A percentile compares a stretch with the other conserved stretches of the same genome.
Evolutionary conservation across 2,113 vertebrate genomes (phyloP).

Genomic region (Pachycephala philippinensis): DNA sequence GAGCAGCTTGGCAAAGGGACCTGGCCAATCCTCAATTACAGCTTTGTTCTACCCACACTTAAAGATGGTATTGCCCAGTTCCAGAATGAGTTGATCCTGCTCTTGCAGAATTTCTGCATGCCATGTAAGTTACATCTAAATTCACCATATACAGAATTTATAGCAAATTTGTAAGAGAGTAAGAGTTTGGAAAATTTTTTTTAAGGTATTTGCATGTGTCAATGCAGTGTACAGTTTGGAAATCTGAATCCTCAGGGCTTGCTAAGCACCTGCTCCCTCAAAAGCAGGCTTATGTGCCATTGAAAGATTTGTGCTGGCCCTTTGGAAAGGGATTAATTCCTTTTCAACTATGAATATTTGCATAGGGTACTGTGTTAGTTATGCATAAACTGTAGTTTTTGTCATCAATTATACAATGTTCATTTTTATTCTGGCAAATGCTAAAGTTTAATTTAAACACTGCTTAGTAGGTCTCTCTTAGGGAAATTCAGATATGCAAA

Average conservation of each 20-base stretch:
- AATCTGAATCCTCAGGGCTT: background rate
- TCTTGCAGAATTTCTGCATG: background rate
- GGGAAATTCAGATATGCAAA: background rate
- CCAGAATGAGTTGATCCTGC: background rate
- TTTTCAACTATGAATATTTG: conserved; percentile 6
- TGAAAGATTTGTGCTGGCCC: background rate
- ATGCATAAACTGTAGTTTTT: background rate
- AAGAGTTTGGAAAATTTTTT: background rate
- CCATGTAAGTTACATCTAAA: background rate
- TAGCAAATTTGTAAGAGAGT: background rate
- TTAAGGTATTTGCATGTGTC: background rate
- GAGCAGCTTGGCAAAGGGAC: background rate
- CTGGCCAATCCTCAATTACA: background rate
- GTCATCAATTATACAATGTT: background rate
- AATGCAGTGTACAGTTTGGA: background rate
- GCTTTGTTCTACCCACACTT: background rate
- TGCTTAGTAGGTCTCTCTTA: background rate
- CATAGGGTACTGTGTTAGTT: background rate
- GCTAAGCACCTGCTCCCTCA: conserved; percentile 18
- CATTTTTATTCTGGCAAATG: background rate
- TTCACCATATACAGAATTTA: background rate
- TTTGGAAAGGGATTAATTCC: conserved; percentile 13
- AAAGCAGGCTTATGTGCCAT: background rate
- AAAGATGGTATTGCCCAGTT: background rate
- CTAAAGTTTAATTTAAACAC: background rate